Conservation (phyloP, 2,113 vertebrate genomes). For the Bagarius yarrelli region DNA sequence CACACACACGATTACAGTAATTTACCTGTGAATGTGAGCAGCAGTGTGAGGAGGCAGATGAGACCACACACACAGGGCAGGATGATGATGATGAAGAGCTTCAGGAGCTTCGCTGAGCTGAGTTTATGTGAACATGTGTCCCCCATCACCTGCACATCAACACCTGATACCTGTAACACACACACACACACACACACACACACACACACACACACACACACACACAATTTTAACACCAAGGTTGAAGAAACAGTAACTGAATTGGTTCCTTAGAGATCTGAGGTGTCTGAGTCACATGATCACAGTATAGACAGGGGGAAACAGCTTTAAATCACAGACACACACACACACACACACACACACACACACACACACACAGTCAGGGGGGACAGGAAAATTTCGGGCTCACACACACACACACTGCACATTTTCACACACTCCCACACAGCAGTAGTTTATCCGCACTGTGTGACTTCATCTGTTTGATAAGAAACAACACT, state of each 20-base stretch:
- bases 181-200: constrained; percentile 23
- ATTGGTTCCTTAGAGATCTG: no score
- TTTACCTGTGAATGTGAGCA: constrained; percentile 76
- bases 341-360: no score
- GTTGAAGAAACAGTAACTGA: no score
- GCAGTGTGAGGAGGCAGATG: constrained; percentile 74
- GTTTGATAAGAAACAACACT: neutral
- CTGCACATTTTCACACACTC: neutral
- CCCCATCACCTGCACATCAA: constrained; percentile 71
- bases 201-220: neutral
- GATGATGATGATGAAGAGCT: constrained; percentile 75
- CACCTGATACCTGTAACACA: constrained; percentile 67
- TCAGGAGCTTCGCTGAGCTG: constrained; percentile 69
- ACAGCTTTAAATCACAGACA: no score
- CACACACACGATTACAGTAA: neutral
- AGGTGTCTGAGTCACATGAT: no score
- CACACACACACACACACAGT: no score
- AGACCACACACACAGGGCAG: constrained; percentile 80
- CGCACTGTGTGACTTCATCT: neutral
- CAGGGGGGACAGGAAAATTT: no score
- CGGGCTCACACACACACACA: neutral
- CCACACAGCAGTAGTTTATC: neutral
- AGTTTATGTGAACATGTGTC: constrained; percentile 75
- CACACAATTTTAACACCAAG: no score
- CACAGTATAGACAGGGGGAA: no score